Evolutionary conservation across 2,888 invertebrate genomes (phyloP), one percentile per base, ranked within the genome.

Genomic region (Leucophora obtusa): DNA sequence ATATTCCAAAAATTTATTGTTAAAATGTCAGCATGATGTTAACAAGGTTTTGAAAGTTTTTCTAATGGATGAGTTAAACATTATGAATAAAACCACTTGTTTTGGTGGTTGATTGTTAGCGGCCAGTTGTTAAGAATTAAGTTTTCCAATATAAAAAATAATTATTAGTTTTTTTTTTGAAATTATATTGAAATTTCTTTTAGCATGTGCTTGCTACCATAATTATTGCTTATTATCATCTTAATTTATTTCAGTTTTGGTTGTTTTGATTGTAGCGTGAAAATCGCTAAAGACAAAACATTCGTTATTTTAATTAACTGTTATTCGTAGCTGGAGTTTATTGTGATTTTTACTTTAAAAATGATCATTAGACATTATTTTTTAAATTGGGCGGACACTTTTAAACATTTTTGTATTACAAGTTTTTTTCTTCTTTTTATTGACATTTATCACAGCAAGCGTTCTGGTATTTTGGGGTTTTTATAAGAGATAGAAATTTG

Each of bases 251-350:
- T 68, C 11, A 72, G 73, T 77, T 70, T 66, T 17, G 6, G 33
- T 69, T 81, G 72, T 81, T 81, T 65, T 81, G 73, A 65, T 81
- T 59, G 24, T 59, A 70, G 69, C 65, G 65, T 69, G 69, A 65
- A 73, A 58, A 66, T 59, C 60, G 47, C 65, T 77, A 51, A 60
- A 76, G 68, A 54, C 51, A 59, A 77, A 71, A 59, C 54, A 73
- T 69, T 77, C 10, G 60, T 66, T 60, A 77, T 50, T 51, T 59
- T 69, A 69, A 76, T 70, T 68, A 73, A 68, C 15, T 50, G 53
- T 38, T 38, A 21, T 58, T 63, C 51, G 15, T 58, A 33, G 56
- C 14, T 28, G 28, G 10, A 47, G 35, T 56, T 75, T 70, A 58
- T 70, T 50, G 50, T 50, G n/a, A 33, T 50, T 56, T 56, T 4